These are phyloP conservation scores for Zaprionus inermis DNA, from an alignment of 1,140 invertebrate species.

Conservation along the genomic window DNA sequence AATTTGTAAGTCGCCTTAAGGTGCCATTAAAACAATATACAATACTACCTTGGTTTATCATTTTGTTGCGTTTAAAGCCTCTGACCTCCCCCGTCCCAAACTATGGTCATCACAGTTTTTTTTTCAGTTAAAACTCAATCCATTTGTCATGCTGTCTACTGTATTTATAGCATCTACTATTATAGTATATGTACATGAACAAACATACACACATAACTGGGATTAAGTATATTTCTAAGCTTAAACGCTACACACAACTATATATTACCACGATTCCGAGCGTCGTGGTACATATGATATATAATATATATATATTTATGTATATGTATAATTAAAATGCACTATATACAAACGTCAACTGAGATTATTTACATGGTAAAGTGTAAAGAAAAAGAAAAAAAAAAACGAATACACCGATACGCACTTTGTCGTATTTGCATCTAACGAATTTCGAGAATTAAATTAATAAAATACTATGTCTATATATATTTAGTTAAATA, in stretches of 20 bases:
- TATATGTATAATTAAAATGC: conserved; percentile 27
- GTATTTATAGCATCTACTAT: conserved; percentile 22
- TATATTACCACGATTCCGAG: neutral
- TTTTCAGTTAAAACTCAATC: neutral
- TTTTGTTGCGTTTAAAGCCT: neutral
- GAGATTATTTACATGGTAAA: conserved; percentile 43
- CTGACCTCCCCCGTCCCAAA: neutral
- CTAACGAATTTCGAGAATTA: conserved; percentile 8
- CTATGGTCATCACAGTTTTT: neutral
- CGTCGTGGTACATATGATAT: conserved; percentile 5
- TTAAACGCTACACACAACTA: conserved; percentile 40
- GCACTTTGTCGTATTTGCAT: neutral
- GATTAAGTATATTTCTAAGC: conserved; percentile 36
- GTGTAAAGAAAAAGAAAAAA: conserved; percentile 1
- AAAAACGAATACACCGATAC: too few relatives aligned
- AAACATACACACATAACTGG: conserved; percentile 21
- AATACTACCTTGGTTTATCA: neutral
- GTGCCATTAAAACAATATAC: conserved; percentile 26
- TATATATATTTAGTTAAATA: conserved; percentile 1
- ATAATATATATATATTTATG: neutral
- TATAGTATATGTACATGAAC: conserved; percentile 15
- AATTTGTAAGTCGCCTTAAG: conserved; percentile 35
- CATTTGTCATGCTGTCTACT: conserved; percentile 25
- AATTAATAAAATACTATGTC: conserved; percentile 11
- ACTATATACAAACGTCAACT: conserved; percentile 50